These are phyloP conservation scores for Anarhynchus alexandrinus DNA, from an alignment of 2,113 vertebrate genomes.

Conservation along the genomic window DNA sequence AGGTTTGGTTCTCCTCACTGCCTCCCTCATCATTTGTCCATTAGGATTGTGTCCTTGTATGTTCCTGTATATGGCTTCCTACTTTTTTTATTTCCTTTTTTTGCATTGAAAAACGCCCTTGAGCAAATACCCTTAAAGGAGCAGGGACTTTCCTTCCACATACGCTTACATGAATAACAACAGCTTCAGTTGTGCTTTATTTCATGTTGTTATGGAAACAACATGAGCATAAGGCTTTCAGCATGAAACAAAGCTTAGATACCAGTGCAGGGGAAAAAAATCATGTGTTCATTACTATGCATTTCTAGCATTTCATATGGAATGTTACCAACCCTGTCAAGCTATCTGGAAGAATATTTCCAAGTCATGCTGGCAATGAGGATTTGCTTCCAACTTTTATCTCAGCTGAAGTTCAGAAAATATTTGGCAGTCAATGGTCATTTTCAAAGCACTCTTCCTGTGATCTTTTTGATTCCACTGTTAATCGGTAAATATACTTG, in stretches of 20 bases:
- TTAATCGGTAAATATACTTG: neutral
- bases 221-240: neutral
- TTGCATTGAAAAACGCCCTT: neutral
- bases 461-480: neutral
- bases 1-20: neutral
- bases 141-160: neutral
- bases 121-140: neutral
- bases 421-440: neutral
- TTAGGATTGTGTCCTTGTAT: neutral
- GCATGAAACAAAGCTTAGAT: neutral
- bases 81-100: neutral
- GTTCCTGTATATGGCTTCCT: neutral
- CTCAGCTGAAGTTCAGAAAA: neutral
- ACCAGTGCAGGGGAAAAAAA: neutral
- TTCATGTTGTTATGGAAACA: constrained; percentile 22
- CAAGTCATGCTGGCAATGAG: neutral
- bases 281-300: neutral
- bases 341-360: neutral
- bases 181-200: neutral
- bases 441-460: neutral
- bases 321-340: neutral
- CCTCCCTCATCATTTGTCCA: neutral
- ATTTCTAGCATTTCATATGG: neutral
- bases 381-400: neutral
- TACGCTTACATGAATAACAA: neutral